Evolutionary conservation across 23 tunicate species (phyloP).

Genomic region (Halocynthia roretzi): DNA sequence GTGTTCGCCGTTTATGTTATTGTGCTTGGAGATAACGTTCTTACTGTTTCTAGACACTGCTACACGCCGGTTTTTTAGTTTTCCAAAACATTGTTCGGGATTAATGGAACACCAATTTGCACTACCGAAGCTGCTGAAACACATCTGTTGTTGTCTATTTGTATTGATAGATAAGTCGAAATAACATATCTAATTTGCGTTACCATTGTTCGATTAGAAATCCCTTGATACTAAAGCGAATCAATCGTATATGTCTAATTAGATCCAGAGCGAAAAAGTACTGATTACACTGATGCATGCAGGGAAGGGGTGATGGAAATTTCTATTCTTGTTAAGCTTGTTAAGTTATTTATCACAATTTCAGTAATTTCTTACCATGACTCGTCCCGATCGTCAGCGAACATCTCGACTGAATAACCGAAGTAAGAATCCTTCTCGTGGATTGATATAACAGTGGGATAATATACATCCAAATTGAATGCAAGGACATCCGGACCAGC

Average conservation of each 20-base stretch:
- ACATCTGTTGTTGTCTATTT: too few relatives aligned
- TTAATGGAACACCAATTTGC: too few relatives aligned
- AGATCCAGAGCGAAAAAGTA: not conserved
- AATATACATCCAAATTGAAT: slow-evolving; percentile 78
- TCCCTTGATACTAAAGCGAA: not conserved
- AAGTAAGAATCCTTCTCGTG: slow-evolving; percentile 35
- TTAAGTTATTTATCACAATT: not conserved
- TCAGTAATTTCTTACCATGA: slow-evolving; percentile 35
- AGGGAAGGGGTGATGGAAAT: not conserved
- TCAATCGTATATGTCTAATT: not conserved
- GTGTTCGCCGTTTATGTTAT: too few relatives aligned
- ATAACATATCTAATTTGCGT: too few relatives aligned
- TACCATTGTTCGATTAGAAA: too few relatives aligned
- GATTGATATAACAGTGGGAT: slow-evolving; percentile 30
- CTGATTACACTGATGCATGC: not conserved
- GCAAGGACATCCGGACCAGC: not conserved
- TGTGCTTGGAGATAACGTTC: too few relatives aligned
- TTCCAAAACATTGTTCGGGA: too few relatives aligned
- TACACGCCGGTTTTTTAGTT: too few relatives aligned
- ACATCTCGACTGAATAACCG: slow-evolving; percentile 65
- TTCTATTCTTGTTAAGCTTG: not conserved
- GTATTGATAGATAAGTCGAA: too few relatives aligned
- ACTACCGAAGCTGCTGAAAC: too few relatives aligned
- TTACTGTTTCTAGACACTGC: too few relatives aligned
- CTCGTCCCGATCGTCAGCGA: slow-evolving; percentile 18